Base-by-base conservation (phyloP, 2,113 vertebrate species). In the Chaetodon auriga region DNA sequence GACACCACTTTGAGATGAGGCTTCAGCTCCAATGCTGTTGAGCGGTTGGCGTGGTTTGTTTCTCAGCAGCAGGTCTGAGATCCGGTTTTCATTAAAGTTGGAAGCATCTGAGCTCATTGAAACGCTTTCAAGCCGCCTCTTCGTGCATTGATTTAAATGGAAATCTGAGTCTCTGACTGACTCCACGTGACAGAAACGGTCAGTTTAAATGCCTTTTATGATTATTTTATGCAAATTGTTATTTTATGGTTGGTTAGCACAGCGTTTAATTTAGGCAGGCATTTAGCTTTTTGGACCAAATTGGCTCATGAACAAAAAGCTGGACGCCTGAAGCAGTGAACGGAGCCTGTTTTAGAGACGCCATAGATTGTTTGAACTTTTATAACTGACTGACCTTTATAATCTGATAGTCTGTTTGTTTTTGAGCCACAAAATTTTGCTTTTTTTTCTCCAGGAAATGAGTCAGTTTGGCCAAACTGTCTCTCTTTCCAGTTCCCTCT, bases 311-410 rank as follows among this genome's bases (percentile, higher is more conserved):
- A 75, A 61, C 23, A 68, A 62, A 82, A 57, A 69, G 38, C 72
- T 73, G 18, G 5, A 64, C 46, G 68, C 74, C 70, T 3, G 48
- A 5, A 70, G 82, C 71, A 1, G 30, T 11, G 4, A 1, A 66
- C 25, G 14, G 6, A 53, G 63, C 51, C 7, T 18, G 21, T 86
- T 75, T 68, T 57, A 35, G 25, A 49, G 69, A 41, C 72, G 78
- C 84, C 75, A 79, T 74, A 55, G 63, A 65, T 68, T 41, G 80
- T 75, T 64, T 71, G n/a, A 85, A 78, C 74, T 78, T 76, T 62
- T 86, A 65, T 74, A 57, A 77, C 55, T 36, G 43, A 18, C 0
- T 80, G 68, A 80, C 54, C 65, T 83, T 85, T 57, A 65, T 78
- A 62, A 75, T 45, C 14, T 16, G 16, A 13, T 19, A 13, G 13